phyloP scores from a whole-genome alignment of 2,113 vertebrate species.

The Motacilla tschutschensis region DNA sequence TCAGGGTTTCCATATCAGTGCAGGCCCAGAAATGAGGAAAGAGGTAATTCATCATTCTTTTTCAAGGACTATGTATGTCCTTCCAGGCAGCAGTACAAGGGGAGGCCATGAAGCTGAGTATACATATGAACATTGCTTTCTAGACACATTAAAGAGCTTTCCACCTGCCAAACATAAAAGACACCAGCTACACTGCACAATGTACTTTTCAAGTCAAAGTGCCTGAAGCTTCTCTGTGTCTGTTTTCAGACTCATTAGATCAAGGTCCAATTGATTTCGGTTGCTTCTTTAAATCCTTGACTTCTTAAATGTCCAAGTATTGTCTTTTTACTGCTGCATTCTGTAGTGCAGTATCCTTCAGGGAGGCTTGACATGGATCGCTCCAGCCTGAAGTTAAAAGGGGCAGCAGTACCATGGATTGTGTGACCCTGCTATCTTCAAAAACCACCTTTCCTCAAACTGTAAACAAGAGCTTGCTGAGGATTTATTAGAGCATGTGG shows the following conservation, averaged over 20 bases:
- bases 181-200: not conserved
- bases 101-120: not conserved
- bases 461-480: slow-evolving; percentile 46
- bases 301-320: slow-evolving; percentile 29
- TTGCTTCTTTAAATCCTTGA: slow-evolving; percentile 6
- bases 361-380: not conserved
- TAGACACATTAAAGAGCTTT: not conserved
- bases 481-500: slow-evolving; percentile 43
- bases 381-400: not conserved
- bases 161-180: not conserved
- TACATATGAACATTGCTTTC: not conserved
- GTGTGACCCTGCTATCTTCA: slow-evolving; percentile 12
- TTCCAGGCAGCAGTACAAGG: not conserved
- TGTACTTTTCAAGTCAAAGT: not conserved
- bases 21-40: slow-evolving; percentile 14
- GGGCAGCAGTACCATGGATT: not conserved
- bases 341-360: not conserved
- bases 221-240: not conserved
- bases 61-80: not conserved
- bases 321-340: slow-evolving; percentile 15
- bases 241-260: slow-evolving; percentile 7
- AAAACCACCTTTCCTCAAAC: slow-evolving; percentile 29
- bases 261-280: not conserved
- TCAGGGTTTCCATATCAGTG: not conserved
- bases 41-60: not conserved